Percentiles rank a stretch among this genome's conserved stretches.
Conservation (phyloP, 2,113 vertebrate species). For the Podilymbus podiceps region DNA sequence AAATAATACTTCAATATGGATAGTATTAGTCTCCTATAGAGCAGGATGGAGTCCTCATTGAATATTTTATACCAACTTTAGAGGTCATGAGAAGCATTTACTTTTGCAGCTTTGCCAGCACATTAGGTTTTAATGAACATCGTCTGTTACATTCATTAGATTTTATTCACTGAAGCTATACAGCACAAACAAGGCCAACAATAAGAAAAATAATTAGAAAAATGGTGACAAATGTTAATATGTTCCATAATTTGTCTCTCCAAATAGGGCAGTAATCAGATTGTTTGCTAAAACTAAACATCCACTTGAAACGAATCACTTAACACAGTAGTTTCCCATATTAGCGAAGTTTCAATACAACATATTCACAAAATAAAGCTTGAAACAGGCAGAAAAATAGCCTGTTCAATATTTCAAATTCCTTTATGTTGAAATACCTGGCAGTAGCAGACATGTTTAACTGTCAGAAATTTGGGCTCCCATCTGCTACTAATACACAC, state of each 20-base stretch:
- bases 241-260: neutral
- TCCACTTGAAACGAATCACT: neutral
- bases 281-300: neutral
- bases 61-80: neutral
- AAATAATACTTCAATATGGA: neutral
- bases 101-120: neutral
- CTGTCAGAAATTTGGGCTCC: neutral
- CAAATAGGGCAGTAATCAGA: neutral
- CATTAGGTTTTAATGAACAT: neutral
- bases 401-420: neutral
- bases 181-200: neutral
- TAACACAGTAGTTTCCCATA: neutral
- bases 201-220: neutral
- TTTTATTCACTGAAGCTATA: neutral
- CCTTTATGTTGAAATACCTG: neutral
- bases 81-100: neutral
- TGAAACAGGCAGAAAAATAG: neutral
- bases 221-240: neutral
- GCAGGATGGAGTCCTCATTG: neutral
- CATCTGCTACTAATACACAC: neutral
- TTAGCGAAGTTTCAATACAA: neutral
- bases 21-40: neutral
- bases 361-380: neutral
- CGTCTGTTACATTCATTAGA: neutral
- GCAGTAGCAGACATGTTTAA: neutral